Base-by-base conservation (phyloP, 2,797 vertebrate genomes). In the Paramormyrops hopkinsi region DNA sequence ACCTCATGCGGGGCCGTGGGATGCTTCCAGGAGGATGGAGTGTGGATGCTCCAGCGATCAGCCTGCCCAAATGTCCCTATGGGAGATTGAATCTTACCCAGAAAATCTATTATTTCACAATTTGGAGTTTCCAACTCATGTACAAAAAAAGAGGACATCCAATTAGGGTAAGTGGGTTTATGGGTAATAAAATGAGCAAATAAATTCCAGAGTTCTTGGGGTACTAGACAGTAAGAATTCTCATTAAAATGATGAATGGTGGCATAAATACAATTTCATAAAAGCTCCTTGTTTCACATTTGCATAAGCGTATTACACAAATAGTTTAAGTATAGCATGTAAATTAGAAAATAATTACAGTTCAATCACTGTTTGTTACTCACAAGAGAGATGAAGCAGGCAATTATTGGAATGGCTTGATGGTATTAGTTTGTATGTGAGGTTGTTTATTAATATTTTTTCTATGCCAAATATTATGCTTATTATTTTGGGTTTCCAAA, bases 41-140 rank as follows among this genome's bases (percentile, higher is more conserved):
- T 94, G 86, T 95, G 94, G 90, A 96, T 69, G 53, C 93, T 93
- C 96, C 96, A 97, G 65, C 90, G 91, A 22, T 94, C 94, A 3
- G 89, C 82, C 91, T 97, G 96, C n/a, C 95, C 95, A 94, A 97
- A 97, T 9, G 95, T 97, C 79, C 96, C 96, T 97, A 93, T 48
- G 82, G 91, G 93, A 48, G 79, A 37, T 4, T 33, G 56, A 56
- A 87, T 33, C 11, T 19, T 51, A 59, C n/a, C 85, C 5, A 87
- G 50, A 14, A 56, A 19, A 85, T 25, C 82, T 85, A 29, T 85
- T 56, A 41, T 59, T 56, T 59, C 33, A 41, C 17, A 25, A 25
- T 59, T 53, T 41, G 8, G 85, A 56, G 29, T 87, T 87, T 17
- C 11, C 2, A 56, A 8, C 53, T 37, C 33, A n/a, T 54, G 73